Evolutionary conservation across 2,888 invertebrate species (phyloP), one percentile per base, ranked within the genome.

Genomic region (Sepioteuthis lessoniana): DNA sequence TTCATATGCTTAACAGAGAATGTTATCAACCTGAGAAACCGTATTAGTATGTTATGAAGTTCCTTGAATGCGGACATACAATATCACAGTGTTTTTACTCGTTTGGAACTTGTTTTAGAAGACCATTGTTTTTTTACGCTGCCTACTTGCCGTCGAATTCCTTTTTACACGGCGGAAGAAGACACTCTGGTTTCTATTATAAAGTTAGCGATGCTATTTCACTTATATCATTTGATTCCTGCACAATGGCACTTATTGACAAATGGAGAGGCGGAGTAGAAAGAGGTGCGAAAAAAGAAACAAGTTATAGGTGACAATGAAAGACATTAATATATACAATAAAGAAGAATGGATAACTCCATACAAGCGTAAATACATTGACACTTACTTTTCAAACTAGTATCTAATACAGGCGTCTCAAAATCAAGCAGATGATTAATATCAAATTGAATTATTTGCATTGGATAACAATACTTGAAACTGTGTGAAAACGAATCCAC

Each of bases 221-320:
- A 76, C n/a, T n/a, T 19, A 76, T 76, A 35, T n/a, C 76, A 76
- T 76, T 76, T 76, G n/a, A 76, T n/a, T 76, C n/a, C 76, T 76
- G n/a, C 76, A n/a, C 76, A 76, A 76, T n/a, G 13, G 76, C 76
- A n/a, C n/a, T 76, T 76, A 76, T 76, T n/a, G n/a, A 76, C 76
- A n/a, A 76, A 76, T 76, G n/a, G 76, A 76, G n/a, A 76, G 35
- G 1, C 4, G 19, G 35, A 7, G 7, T 42, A 42, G 4, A 42
- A 42, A 42, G 42, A 42, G 4, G 42, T 4, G 21, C 16, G 60
- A 76, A 35, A 76, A n/a, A 76, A n/a, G 16, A n/a, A 35, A n/a
- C 8, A n/a, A 19, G n/a, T 16, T n/a, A 16, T 16, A n/a, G 1
- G 35, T 76, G 13, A 35, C 76, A 4, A 76, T 16, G 21, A 55